These are phyloP conservation scores for Drosophila erecta DNA, from an alignment of 1,140 invertebrate genomes.

Conservation along the genomic window DNA sequence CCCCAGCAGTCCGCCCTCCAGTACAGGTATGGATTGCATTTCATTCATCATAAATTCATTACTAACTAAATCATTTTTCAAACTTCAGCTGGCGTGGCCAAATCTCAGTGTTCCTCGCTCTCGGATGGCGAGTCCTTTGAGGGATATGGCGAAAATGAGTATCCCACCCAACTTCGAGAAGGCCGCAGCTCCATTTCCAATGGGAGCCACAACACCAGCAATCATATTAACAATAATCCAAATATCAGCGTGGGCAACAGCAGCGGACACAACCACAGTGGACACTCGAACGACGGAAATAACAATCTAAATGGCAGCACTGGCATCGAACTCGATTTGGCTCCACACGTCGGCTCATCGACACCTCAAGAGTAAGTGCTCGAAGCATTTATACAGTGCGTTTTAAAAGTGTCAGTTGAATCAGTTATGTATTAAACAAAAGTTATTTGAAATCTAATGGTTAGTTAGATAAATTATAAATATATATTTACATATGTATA, in stretches of 20 bases:
- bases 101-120: constrained; percentile 87
- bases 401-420: neutral
- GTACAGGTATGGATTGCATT: constrained; percentile 63
- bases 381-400: neutral
- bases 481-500: no score
- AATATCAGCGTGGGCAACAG: constrained; percentile 49
- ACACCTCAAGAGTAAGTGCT: constrained; percentile 70
- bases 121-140: constrained; percentile 89
- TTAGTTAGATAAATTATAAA: neutral
- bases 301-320: constrained; percentile 70
- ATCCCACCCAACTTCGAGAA: constrained; percentile 39
- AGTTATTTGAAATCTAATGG: no score
- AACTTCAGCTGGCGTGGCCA: constrained; percentile 69
- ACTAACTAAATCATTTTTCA: neutral
- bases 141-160: constrained; percentile 87
- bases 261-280: constrained; percentile 60
- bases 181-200: constrained; percentile 32
- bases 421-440: no score
- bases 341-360: constrained; percentile 73
- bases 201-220: constrained; percentile 30
- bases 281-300: constrained; percentile 69
- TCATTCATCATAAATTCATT: neutral
- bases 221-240: constrained; percentile 21
- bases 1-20: constrained; percentile 80
- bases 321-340: constrained; percentile 81